Base-by-base conservation (phyloP, 2,797 vertebrate species). In the Bovichtus diacanthus region DNA sequence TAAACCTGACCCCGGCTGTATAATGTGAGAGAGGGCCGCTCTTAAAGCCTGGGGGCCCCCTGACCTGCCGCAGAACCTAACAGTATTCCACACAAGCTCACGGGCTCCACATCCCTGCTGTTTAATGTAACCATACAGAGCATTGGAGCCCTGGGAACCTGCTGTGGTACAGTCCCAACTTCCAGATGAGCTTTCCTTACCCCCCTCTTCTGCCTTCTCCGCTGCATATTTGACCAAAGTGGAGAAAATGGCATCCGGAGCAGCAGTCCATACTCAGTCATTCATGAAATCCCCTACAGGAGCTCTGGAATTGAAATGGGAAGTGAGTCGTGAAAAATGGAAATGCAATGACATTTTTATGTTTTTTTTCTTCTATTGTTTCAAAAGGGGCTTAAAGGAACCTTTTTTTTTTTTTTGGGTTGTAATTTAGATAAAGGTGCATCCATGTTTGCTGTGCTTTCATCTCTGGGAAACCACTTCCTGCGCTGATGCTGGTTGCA, bases 201-300 rank as follows among this genome's bases (percentile, higher is more conserved):
- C 68, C 72, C 65, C 55, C 51, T 50, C 76, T 54, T 36, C 74
- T 67, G 47, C 66, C 55, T 78, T 43, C 76, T 66, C 76, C 9
- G 60, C 84, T 89, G 73, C 71, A 74, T 76, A 66, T 91, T 81
- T 83, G 77, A 83, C 86, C 71, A 82, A 87, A 88, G 77, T 82
- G 74, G 81, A 75, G 80, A 76, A 72, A 86, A 76, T 41, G 59
- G 83, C 81, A 76, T 84, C 82, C 60, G 53, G 78, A 90, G 81
- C 83, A 85, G 87, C 85, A 65, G 83, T 87, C 85, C 87, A 87
- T 68, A 89, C 84, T 92, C 90, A 91, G 87, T 84, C 90, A 90
- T 91, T 92, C 87, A 92, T 92, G 90, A 92, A 93, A 90, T 91
- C 85, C 91, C 74, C 91, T 76, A 79, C 91, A 89, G 88, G 87